phyloP scores from a whole-genome alignment of 2,888 invertebrate genomes.

The Lepidonotus clava region DNA sequence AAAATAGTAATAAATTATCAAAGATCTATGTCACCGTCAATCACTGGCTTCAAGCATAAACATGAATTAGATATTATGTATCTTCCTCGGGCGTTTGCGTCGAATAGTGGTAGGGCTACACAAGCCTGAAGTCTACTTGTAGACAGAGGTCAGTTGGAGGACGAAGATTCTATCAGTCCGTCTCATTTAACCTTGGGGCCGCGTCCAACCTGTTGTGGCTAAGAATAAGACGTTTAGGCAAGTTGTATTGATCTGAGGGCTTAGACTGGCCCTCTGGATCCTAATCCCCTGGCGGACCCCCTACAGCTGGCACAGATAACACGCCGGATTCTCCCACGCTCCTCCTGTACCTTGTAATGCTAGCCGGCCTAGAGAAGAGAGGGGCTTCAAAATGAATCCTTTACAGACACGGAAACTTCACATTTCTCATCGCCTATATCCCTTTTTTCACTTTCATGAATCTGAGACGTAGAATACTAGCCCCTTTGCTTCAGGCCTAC shows the following conservation, averaged over 20 bases:
- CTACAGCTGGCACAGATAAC: background rate
- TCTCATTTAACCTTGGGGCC: background rate
- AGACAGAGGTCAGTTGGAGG: background rate
- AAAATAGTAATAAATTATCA: no score
- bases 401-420: background rate
- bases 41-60: no score
- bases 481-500: no score
- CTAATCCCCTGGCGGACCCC: background rate
- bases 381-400: background rate
- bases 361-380: background rate
- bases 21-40: no score
- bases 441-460: no score
- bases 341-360: background rate
- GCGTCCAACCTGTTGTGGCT: slow-evolving; percentile 6
- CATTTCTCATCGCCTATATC: no score
- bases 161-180: background rate
- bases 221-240: background rate
- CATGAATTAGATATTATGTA: no score
- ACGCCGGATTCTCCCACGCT: background rate
- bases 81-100: no score
- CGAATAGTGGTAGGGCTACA: no score
- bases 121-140: no score
- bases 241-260: background rate
- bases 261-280: background rate
- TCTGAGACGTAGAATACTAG: no score